phyloP scores from a whole-genome alignment of 2,797 vertebrate genomes.

The Moxostoma hubbsi region DNA sequence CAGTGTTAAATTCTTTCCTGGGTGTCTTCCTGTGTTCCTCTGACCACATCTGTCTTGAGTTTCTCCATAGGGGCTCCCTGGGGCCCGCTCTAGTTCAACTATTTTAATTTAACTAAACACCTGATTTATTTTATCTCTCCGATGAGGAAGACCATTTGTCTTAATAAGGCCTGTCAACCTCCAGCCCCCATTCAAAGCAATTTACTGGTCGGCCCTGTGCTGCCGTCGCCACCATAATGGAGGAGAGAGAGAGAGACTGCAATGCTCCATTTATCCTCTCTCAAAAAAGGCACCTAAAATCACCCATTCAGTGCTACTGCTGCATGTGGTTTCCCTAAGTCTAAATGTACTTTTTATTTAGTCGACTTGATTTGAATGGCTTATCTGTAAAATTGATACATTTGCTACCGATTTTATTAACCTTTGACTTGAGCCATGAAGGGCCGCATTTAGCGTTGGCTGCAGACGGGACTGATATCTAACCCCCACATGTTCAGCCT shows the following conservation, averaged over 20 bases:
- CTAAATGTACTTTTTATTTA: slow-evolving; percentile 98
- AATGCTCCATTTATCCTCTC: slow-evolving; percentile 93
- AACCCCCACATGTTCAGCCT: slow-evolving; percentile 22
- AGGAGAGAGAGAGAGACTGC: slow-evolving; percentile 80
- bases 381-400: slow-evolving; percentile 98
- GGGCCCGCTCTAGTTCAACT: slow-evolving; percentile 97
- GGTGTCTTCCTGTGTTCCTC: slow-evolving; percentile 90
- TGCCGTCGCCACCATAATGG: slow-evolving; percentile 79
- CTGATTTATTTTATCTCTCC: slow-evolving; percentile 99
- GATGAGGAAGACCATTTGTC: slow-evolving; percentile 99
- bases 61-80: slow-evolving; percentile 91
- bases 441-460: slow-evolving; percentile 64
- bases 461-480: slow-evolving; percentile 62
- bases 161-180: slow-evolving; percentile 99
- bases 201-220: slow-evolving; percentile 87
- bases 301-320: slow-evolving; percentile 89
- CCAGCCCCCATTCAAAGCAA: slow-evolving; percentile 94
- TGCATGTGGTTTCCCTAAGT: slow-evolving; percentile 86
- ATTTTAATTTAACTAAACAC: slow-evolving; percentile 99
- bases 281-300: slow-evolving; percentile 89
- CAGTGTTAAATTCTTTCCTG: slow-evolving; percentile 81
- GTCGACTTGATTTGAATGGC: slow-evolving; percentile 95
- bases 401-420: slow-evolving; percentile 96
- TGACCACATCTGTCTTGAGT: slow-evolving; percentile 98
- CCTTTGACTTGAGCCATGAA: slow-evolving; percentile 86